phyloP scores from a whole-genome alignment of 35 echinoderm and acorn worm genomes.

The Lytechinus pictus region DNA sequence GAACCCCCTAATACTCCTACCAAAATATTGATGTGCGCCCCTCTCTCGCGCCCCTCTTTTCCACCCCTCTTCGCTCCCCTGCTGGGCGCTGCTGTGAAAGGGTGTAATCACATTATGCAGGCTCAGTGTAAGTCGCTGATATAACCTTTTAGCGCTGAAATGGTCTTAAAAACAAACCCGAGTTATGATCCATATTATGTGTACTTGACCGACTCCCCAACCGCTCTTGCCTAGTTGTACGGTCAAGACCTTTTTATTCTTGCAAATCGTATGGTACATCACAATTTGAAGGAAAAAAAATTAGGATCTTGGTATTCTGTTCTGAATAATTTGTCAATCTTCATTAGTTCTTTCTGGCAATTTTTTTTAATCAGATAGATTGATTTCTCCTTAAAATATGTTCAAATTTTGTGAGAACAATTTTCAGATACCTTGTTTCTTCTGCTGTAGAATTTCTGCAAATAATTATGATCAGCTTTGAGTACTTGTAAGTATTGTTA shows the following conservation, averaged over 20 bases:
- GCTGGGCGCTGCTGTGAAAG: not conserved
- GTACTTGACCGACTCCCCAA: not conserved
- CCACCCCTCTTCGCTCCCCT: not conserved
- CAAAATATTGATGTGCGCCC: not conserved
- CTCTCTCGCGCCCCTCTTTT: not conserved
- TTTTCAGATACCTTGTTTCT: no score
- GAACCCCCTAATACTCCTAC: not conserved
- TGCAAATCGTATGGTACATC: no score
- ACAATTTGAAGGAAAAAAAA: no score
- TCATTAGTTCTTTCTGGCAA: no score
- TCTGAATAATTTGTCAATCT: no score
- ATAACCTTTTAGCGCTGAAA: conserved; percentile 13
- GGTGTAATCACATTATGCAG: not conserved
- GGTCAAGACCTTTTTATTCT: not conserved
- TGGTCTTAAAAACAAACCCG: conserved; percentile 6
- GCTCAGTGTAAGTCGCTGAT: not conserved
- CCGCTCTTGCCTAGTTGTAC: not conserved
- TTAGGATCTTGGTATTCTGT: no score
- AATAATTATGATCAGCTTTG: no score
- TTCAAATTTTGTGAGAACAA: no score
- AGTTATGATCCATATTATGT: not conserved
- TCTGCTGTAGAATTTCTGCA: no score
- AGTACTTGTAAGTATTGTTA: no score
- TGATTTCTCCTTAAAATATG: no score
- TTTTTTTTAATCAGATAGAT: no score